Conservation (phyloP, 1,140 invertebrate species). For the Caenorhabditis remanei region DNA sequence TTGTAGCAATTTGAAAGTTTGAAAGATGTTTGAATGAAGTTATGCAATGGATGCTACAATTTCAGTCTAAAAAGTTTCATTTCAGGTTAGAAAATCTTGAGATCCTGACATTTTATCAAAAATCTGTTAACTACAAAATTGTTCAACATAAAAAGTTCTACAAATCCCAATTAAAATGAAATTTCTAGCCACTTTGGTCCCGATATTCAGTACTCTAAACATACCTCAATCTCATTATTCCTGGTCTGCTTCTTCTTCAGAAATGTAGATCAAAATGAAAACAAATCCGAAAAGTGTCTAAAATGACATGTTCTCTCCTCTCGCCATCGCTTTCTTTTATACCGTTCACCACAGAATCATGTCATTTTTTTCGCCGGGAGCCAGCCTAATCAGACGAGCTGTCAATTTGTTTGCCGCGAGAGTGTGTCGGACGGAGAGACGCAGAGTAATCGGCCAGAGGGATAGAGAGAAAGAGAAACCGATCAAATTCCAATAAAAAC, state of each 20-base stretch:
- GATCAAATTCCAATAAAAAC: slow-evolving; percentile 49
- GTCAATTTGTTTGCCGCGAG: background rate
- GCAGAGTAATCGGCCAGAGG: background rate
- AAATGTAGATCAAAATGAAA: background rate
- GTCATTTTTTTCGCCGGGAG: slow-evolving; percentile 10
- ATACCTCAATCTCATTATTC: slow-evolving; percentile 19
- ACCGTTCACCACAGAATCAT: background rate
- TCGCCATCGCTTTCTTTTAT: background rate
- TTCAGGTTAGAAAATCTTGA: background rate
- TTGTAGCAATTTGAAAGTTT: too few relatives aligned
- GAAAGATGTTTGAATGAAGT: too few relatives aligned
- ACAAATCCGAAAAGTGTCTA: background rate
- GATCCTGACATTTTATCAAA: background rate
- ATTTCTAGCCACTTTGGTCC: too few relatives aligned
- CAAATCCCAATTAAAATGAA: too few relatives aligned
- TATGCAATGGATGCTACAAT: too few relatives aligned
- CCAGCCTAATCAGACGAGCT: slow-evolving; percentile 9
- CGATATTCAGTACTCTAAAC: too few relatives aligned
- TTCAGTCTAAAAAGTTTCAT: too few relatives aligned
- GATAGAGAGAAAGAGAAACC: background rate
- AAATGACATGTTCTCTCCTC: background rate
- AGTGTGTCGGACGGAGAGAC: background rate
- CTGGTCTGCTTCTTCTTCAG: too few relatives aligned
- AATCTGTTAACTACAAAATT: background rate
- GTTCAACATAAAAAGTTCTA: background rate